A percentile compares a stretch with the other conserved stretches of the same genome.
phyloP scores from a whole-genome alignment of 2,888 invertebrate genomes.

The Chrysolina americana region DNA sequence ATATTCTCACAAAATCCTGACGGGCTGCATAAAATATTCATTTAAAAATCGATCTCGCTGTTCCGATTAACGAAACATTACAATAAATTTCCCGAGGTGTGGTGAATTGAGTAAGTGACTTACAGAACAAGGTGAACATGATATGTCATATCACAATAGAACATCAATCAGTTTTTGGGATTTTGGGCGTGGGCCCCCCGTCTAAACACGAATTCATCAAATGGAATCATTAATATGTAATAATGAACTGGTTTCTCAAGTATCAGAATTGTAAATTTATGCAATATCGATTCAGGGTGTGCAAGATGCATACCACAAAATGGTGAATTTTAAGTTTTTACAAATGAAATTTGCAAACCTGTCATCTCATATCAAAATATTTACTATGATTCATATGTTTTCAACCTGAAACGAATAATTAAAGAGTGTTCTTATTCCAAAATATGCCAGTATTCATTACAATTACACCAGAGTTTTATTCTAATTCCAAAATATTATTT shows the following conservation, averaged over 20 bases:
- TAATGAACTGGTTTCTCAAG: slow-evolving; percentile 19
- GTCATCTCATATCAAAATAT: too few relatives aligned
- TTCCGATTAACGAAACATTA: slow-evolving; percentile 13
- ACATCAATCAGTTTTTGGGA: slow-evolving; percentile 47
- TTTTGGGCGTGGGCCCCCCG: slow-evolving; percentile 40
- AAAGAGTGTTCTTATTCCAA: too few relatives aligned
- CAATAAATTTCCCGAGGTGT: slow-evolving; percentile 32
- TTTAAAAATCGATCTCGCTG: slow-evolving; percentile 1
- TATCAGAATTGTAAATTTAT: slow-evolving; percentile 10
- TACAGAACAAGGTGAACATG: slow-evolving; percentile 45
- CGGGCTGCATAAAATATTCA: background rate
- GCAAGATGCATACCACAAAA: background rate
- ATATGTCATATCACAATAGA: slow-evolving; percentile 43
- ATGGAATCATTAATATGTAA: slow-evolving; percentile 27
- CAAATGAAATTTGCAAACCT: too few relatives aligned
- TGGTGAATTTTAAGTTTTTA: background rate
- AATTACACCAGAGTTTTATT: too few relatives aligned
- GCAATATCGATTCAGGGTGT: slow-evolving; percentile 2
- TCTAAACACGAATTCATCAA: slow-evolving; percentile 33
- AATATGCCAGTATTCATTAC: too few relatives aligned
- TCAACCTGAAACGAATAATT: too few relatives aligned
- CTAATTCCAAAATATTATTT: too few relatives aligned
- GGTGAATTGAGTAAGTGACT: slow-evolving; percentile 31
- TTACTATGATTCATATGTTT: too few relatives aligned
- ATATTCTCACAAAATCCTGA: background rate